These are phyloP conservation scores for Linnaemya tessellans DNA, from an alignment of 2,888 invertebrate species.

Conservation along the genomic window DNA sequence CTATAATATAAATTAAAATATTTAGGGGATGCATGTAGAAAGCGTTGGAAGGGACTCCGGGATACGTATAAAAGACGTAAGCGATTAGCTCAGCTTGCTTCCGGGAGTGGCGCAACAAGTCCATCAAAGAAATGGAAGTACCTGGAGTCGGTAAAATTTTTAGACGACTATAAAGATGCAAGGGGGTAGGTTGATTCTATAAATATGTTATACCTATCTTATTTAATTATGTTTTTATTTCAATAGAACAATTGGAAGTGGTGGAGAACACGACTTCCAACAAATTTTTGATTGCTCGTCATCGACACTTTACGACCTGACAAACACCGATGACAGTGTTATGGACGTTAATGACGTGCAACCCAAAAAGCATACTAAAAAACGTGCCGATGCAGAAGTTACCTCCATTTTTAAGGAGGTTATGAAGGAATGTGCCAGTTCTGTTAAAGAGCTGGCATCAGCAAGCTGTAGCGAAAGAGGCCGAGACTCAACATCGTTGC, in stretches of 20 bases:
- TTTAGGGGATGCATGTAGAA: neutral
- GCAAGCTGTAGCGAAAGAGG: neutral
- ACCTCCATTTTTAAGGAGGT: conserved; percentile 13
- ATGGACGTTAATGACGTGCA: neutral
- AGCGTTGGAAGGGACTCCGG: neutral
- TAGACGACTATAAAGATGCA: conserved; percentile 20
- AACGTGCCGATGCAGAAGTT: neutral
- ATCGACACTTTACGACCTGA: neutral
- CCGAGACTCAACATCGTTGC: neutral
- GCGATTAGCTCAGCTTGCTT: neutral
- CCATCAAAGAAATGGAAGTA: neutral
- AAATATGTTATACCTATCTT: neutral
- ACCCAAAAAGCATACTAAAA: neutral
- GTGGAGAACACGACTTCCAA: neutral
- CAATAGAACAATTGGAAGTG: neutral
- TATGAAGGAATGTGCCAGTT: conserved; percentile 14
- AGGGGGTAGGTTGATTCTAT: conserved; percentile 29
- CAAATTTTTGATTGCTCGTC: conserved; percentile 10
- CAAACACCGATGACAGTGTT: neutral
- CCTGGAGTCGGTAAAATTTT: neutral
- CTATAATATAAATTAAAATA: neutral
- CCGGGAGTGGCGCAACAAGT: neutral
- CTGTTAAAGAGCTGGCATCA: conserved; percentile 5
- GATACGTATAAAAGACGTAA: neutral
- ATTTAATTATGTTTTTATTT: neutral